Base-by-base conservation (phyloP, 2,888 invertebrate species). In the Torymus tubicola region DNA sequence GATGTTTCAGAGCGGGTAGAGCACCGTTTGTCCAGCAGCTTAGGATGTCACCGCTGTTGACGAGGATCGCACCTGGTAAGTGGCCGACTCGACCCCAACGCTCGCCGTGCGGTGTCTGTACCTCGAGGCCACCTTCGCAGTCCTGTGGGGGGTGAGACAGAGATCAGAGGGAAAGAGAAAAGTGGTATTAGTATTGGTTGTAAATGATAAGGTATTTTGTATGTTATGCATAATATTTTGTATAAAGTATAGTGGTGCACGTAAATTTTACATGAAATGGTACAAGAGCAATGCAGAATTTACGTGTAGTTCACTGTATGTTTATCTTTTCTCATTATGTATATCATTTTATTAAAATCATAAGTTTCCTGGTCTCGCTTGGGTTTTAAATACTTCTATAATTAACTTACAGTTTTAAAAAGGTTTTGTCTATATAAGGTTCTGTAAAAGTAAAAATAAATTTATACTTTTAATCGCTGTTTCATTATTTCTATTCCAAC, bases 81-180 rank as follows among this genome's bases (percentile, higher is more conserved):
- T 96, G 95, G 0, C 94, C 95, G 2, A 96, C 95, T 57, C 94
- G 92, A 85, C 94, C 93, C 95, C 95, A 96, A 84, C 94, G 93
- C 53, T 94, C 94, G 83, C 93, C 93, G 70, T 93, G 93, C 12
- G 93, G 93, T 82, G 94, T 90, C 88, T 94, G 94, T 60, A 95
- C 94, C 92, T 95, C 94, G 12, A 96, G 92, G 1, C 96, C 96
- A 16, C 96, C 95, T 85, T 95, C 95, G 60, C 94, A 94, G 88
- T 96, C 96, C 91, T 95, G 93, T 11, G 2, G 11, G 63, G 42
- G 42, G 8, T 42, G 42, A 8, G 42, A 31, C 42, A 8, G 31
- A 31, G 31, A 5, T 31, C 5, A 42, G 42, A 42, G 42, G 42
- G 42, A 42, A 4, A 42, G 42, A 42, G 10, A 42, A 8, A 42